Percentiles rank a stretch among this genome's conserved stretches.
Evolutionary conservation across 2,797 vertebrate genomes (phyloP).

Genomic region (Pempheris klunzingeri): DNA sequence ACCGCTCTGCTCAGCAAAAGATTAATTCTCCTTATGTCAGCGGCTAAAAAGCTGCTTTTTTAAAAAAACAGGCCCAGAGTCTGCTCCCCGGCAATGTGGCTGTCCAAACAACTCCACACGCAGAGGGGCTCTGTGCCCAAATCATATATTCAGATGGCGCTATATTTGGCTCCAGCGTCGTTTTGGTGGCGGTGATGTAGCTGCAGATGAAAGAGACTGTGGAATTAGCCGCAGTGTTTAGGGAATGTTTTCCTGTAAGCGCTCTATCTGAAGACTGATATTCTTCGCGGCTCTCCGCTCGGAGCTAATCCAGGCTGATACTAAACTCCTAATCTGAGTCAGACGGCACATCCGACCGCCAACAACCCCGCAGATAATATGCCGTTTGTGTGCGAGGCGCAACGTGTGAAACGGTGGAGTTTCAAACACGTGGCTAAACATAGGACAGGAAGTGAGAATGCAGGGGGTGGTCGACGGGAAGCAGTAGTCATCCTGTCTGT

Average conservation of each 20-base stretch:
- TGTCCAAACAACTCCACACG: constrained; percentile 42
- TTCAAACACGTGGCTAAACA: constrained; percentile 23
- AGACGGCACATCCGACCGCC: not conserved
- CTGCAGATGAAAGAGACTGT: constrained; percentile 60
- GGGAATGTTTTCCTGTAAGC: constrained; percentile 31
- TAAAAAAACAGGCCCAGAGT: not conserved
- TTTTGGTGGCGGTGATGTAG: constrained; percentile 37
- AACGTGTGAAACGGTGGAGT: not conserved
- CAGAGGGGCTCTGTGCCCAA: constrained; percentile 24
- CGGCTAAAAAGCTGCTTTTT: constrained; percentile 9
- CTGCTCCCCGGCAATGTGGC: constrained; percentile 13
- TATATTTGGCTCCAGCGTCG: constrained; percentile 31
- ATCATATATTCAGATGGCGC: constrained; percentile 32
- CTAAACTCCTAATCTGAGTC: constrained; percentile 22
- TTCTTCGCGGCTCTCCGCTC: constrained; percentile 15
- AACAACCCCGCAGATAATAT: not conserved
- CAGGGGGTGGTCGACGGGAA: constrained; percentile 42
- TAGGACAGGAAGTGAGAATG: constrained; percentile 49
- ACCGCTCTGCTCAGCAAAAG: constrained; percentile 27
- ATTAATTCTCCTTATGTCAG: constrained; percentile 20
- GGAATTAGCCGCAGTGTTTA: constrained; percentile 35
- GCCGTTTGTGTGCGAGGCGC: not conserved
- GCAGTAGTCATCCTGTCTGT: not conserved
- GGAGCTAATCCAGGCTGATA: constrained; percentile 35
- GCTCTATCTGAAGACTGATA: constrained; percentile 12